Base-by-base conservation (phyloP, 2,113 vertebrate genomes). In the Malaclemys terrapin region DNA sequence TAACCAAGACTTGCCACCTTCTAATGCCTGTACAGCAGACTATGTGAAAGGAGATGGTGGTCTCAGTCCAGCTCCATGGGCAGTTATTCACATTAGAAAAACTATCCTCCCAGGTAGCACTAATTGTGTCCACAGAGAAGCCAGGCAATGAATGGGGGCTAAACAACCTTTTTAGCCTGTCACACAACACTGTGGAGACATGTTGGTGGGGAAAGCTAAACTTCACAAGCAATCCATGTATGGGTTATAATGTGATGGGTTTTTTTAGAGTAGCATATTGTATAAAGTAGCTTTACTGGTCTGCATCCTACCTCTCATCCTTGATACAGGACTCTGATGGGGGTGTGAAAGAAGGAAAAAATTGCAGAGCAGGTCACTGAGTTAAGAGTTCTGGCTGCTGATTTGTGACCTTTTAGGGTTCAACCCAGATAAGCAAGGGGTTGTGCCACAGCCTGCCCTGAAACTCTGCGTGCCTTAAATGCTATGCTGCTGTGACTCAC, bases 371-470 rank as follows among this genome's bases (percentile, higher is more conserved):
- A 27, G 72, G 42, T 76, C 22, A 76, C 22, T 45, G 72, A 45
- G 22, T 96, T 31, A 90, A 93, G 93, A 89, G 6, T 93, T 93
- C 31, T 94, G 94, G 92, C 84, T 95, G 87, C 65, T 93, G 89
- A 31, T 47, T 29, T 72, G 19, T 38, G 65, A 38, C 65, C 29
- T 47, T 27, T 47, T 45, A 24, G 24, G 3, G 20, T 72, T 72
- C n/a, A 20, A 22, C n/a, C n/a, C 9, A 19, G 35, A 72, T 5
- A 9, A 72, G 65, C 19, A 38, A 38, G 65, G n/a, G 19, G 17
- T 38, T 38, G n/a, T 72, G 65, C 22, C 35, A 72, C 16, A 38
- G 65, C 35, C 65, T 38, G 65, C n/a, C 19, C 65, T 72, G 65
- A 38, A 38, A 72, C 35, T 38, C 65, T 72, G 65, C n/a, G n/a